These are phyloP conservation scores for Siniperca undulata DNA, from an alignment of 2,797 vertebrate species.

Conservation along the genomic window DNA sequence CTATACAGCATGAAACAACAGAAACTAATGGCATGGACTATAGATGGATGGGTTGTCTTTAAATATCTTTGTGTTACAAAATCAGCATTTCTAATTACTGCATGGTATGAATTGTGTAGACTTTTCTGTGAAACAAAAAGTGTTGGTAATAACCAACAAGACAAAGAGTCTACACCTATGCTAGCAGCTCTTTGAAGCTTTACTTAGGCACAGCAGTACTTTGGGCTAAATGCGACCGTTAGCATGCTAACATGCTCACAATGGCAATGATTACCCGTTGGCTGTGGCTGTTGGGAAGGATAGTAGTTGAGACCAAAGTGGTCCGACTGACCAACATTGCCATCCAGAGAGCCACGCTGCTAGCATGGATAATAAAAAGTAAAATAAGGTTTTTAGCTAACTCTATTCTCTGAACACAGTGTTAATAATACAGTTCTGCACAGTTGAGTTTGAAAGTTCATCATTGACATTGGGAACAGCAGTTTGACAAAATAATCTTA, in stretches of 20 bases:
- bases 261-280: not conserved
- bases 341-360: not conserved
- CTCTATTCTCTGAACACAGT: not conserved
- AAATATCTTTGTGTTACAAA: conserved; percentile 25
- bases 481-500: not conserved
- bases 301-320: not conserved
- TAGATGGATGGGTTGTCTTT: conserved; percentile 26
- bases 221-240: not conserved
- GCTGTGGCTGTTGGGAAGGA: not conserved
- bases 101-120: not conserved
- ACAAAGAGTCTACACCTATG: not conserved
- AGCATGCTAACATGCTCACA: conserved; percentile 7
- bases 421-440: not conserved
- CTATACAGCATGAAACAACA: conserved; percentile 77
- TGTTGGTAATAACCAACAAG: not conserved
- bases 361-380: not conserved
- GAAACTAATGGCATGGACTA: conserved; percentile 64
- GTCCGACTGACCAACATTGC: too few species aligned
- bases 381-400: not conserved
- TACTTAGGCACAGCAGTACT: not conserved
- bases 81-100: conserved; percentile 1
- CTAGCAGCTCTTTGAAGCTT: not conserved
- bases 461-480: not conserved
- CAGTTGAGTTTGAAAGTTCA: not conserved
- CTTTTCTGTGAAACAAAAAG: not conserved